Conservation (phyloP, 2,797 vertebrate genomes). For the Spinus olivaceus region DNA sequence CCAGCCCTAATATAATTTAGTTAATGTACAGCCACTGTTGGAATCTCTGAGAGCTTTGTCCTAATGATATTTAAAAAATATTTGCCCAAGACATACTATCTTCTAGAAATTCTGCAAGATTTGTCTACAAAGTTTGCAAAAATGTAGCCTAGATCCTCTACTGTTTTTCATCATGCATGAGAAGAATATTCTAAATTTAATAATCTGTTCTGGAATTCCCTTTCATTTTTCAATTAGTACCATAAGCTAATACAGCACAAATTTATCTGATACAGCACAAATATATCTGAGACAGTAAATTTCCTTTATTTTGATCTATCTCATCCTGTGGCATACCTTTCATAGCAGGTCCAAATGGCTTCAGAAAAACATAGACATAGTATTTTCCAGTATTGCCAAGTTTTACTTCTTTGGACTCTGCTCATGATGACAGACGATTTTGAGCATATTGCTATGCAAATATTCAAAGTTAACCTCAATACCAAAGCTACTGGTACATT, state of each 20-base stretch:
- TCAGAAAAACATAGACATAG: background rate
- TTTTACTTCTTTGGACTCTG: background rate
- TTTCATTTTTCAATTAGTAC: background rate
- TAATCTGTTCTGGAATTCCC: background rate
- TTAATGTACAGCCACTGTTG: background rate
- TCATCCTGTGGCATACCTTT: background rate
- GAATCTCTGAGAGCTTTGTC: background rate
- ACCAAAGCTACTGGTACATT: background rate
- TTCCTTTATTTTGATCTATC: background rate
- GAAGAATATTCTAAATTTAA: background rate
- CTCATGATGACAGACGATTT: background rate
- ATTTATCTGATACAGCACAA: background rate
- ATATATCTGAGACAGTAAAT: background rate
- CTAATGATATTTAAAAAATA: background rate
- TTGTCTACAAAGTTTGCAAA: background rate
- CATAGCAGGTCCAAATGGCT: background rate
- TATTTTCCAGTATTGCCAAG: background rate
- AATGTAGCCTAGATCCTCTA: background rate
- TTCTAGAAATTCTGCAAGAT: background rate
- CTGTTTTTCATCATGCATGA: background rate
- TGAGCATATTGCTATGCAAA: background rate
- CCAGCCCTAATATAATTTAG: background rate
- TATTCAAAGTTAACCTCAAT: background rate
- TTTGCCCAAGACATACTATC: background rate
- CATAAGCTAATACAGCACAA: background rate